Conservation (phyloP, 1,140 invertebrate species). For the Trachymyrmex septentrionalis region DNA sequence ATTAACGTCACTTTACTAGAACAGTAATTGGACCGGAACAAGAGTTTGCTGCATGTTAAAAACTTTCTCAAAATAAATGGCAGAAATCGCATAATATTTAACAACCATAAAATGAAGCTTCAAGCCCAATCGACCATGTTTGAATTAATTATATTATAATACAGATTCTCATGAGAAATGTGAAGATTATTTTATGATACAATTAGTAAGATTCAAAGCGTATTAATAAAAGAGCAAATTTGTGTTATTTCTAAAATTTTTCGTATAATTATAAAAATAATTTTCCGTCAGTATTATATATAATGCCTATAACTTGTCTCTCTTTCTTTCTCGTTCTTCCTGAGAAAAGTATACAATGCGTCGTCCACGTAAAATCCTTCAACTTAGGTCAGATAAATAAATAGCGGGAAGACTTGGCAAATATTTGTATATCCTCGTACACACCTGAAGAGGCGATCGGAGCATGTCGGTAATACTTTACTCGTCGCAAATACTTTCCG, state of each 20-base stretch:
- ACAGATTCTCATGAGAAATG: not conserved
- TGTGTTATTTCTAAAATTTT: constrained; percentile 54
- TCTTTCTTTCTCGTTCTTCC: constrained; percentile 23
- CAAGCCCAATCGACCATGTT: not conserved
- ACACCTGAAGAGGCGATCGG: constrained; percentile 68
- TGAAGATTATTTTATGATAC: not conserved
- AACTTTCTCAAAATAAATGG: constrained; percentile 24
- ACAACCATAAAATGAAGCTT: not conserved
- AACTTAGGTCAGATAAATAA: constrained; percentile 71
- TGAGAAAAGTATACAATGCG: not conserved
- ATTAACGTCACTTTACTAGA: constrained; percentile 27
- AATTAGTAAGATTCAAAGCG: not conserved
- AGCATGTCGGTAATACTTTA: constrained; percentile 19
- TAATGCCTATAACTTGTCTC: constrained; percentile 2
- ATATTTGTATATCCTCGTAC: constrained; percentile 66
- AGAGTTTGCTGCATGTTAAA: not conserved
- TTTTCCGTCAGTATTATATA: constrained; percentile 45
- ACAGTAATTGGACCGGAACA: constrained; percentile 41
- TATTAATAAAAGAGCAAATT: not conserved
- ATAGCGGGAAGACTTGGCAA: constrained; percentile 71
- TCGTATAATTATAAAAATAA: constrained; percentile 52
- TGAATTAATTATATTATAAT: constrained; percentile 37
- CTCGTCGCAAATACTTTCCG: constrained; percentile 18
- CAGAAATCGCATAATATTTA: constrained; percentile 29
- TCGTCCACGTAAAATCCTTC: constrained; percentile 37